Percentiles rank a stretch among this genome's conserved stretches.
phyloP scores from a whole-genome alignment of 2,113 vertebrate species.

The Lichenostomus cassidix region DNA sequence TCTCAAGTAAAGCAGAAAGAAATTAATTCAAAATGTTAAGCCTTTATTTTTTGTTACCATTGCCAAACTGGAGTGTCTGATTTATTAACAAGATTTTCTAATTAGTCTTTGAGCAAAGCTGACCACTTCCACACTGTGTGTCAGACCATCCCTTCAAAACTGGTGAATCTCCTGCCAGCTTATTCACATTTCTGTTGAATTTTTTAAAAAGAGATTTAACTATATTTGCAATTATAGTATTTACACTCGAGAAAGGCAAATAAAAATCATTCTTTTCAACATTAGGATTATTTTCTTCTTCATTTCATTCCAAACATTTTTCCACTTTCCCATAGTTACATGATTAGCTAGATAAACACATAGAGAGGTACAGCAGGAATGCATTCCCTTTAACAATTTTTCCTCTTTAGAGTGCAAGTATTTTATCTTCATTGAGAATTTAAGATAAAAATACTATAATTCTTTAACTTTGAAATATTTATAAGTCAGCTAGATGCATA shows the following conservation, averaged over 20 bases:
- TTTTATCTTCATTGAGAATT: neutral
- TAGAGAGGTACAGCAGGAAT: fast-evolving
- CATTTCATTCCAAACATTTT: neutral
- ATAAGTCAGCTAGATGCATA: neutral
- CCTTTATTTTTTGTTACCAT: neutral
- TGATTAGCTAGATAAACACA: neutral
- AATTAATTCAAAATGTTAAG: neutral
- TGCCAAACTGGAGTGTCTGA: neutral
- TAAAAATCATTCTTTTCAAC: neutral
- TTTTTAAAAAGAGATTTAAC: neutral
- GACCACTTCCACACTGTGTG: neutral
- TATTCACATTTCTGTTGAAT: neutral
- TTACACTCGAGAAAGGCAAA: neutral
- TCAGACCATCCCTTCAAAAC: neutral
- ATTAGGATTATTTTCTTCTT: neutral
- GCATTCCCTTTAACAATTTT: neutral
- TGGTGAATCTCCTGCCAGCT: neutral
- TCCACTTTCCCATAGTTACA: neutral
- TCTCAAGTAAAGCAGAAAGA: neutral
- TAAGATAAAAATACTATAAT: neutral
- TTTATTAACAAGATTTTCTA: neutral
- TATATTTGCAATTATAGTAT: neutral
- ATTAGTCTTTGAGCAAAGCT: neutral
- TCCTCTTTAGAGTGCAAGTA: neutral
- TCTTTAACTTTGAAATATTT: neutral